Base-by-base conservation (phyloP, 2,888 invertebrate species). In the Phlogophora meticulosa region DNA sequence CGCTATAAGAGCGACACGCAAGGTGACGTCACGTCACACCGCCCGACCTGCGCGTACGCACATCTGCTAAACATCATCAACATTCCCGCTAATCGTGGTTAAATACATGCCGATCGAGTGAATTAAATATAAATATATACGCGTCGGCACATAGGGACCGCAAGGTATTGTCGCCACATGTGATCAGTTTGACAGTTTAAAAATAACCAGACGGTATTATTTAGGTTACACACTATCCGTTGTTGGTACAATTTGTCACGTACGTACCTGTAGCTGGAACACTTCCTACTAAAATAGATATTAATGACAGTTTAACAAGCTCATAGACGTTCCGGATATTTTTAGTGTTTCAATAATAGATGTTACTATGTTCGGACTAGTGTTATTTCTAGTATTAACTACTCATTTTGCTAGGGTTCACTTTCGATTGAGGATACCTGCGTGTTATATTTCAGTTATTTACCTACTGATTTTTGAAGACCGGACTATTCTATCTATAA, bases 1-100 rank as follows among this genome's bases (percentile, higher is more conserved):
- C 79, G 82, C 80, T 78, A 83, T 77, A 84, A 82, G 82, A 87
- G 70, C 74, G 64, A 71, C 87, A 87, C 84, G 89, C 85, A 80
- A 80, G 63, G 80, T 83, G 72, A 64, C 74, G 78, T 64, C 73
- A 72, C 72, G 7, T 76, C 76, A 73, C 49, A 55, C 63, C 51
- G 42, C 64, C n/a, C 45, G 46, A 51, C 63, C 49, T 62, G 66
- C 63, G 59, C 69, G 60, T 51, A 65, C 78, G 78, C 64, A 80
- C 69, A 70, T 74, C 82, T 80, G 66, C 40, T 65, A 7, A 51
- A 62, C 40, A 66, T 71, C 65, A 51, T 70, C 24, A 43, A 55
- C 45, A 73, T 71, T 61, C 57, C 36, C 45, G 45, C 24, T 69
- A 69, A 72, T 78, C 61, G 64, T 49, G 43, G 48, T 45, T 51